Evolutionary conservation across 2,888 invertebrate genomes (phyloP).

Genomic region (Serrognathus titanus): DNA sequence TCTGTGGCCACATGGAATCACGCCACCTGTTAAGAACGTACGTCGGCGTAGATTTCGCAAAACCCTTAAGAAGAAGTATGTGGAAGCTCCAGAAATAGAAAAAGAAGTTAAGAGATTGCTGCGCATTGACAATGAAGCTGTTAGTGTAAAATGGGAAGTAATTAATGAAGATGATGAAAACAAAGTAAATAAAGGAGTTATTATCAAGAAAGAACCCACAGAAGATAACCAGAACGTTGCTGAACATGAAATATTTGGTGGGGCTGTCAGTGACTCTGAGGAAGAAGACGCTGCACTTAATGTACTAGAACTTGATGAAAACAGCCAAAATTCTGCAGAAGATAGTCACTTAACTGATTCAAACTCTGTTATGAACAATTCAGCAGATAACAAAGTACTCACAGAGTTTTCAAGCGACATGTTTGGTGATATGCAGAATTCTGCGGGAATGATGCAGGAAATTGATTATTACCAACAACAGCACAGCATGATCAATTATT

Average conservation of each 20-base stretch:
- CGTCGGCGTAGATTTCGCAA: slow-evolving; percentile 89
- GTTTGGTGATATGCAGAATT: slow-evolving; percentile 49
- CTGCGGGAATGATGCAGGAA: slow-evolving; percentile 41
- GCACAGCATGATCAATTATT: slow-evolving; percentile 12
- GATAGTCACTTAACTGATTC: slow-evolving; percentile 73
- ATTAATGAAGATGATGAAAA: slow-evolving; percentile 83
- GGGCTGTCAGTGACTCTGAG: slow-evolving; percentile 87
- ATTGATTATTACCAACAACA: slow-evolving; percentile 44
- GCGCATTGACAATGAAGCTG: slow-evolving; percentile 89
- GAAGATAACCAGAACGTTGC: slow-evolving; percentile 51
- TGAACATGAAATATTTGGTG: slow-evolving; percentile 88
- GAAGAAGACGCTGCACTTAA: slow-evolving; percentile 66
- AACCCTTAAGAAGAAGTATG: slow-evolving; percentile 93
- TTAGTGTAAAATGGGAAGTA: slow-evolving; percentile 81
- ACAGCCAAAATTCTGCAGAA: slow-evolving; percentile 68
- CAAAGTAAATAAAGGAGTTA: slow-evolving; percentile 47
- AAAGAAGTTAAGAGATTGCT: slow-evolving; percentile 94
- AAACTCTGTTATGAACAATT: slow-evolving; percentile 54
- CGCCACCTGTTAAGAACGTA: slow-evolving; percentile 94
- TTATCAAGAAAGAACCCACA: slow-evolving; percentile 44
- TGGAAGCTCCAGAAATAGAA: slow-evolving; percentile 96
- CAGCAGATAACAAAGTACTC: slow-evolving; percentile 47
- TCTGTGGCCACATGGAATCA: slow-evolving; percentile 92
- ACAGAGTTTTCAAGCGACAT: slow-evolving; percentile 63
- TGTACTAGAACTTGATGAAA: slow-evolving; percentile 76